phyloP scores from a whole-genome alignment of 2,888 invertebrate genomes.

The Hoplodrina ambigua region DNA sequence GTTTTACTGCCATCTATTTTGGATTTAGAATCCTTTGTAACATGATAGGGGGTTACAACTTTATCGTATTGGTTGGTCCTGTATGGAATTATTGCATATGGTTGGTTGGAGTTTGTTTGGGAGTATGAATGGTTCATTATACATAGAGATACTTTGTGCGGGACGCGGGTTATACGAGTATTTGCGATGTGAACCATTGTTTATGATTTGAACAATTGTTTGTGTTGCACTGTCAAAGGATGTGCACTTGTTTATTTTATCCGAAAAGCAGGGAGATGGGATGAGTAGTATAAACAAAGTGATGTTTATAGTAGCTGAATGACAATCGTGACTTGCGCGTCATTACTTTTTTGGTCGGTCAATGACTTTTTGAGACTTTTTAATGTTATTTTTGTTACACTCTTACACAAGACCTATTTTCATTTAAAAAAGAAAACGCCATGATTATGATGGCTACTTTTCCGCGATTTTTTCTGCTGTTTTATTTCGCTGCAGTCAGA shows the following conservation, averaged over 20 bases:
- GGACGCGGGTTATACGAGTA: constrained; percentile 85
- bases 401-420: too few relatives aligned
- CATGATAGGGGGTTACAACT: constrained; percentile 79
- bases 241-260: constrained; percentile 88
- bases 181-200: constrained; percentile 90
- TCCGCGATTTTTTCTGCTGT: too few relatives aligned
- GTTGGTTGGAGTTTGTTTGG: constrained; percentile 90
- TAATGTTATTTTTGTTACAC: constrained; percentile 20
- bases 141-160: constrained; percentile 86
- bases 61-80: constrained; percentile 71
- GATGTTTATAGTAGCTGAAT: constrained; percentile 63
- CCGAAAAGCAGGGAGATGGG: constrained; percentile 73
- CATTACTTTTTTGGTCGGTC: constrained; percentile 41
- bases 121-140: constrained; percentile 90
- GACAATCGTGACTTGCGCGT: constrained; percentile 51
- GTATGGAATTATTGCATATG: constrained; percentile 90
- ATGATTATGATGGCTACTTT: too few relatives aligned
- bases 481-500: too few relatives aligned
- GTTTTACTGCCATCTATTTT: constrained; percentile 87
- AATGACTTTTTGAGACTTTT: constrained; percentile 10
- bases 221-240: constrained; percentile 89
- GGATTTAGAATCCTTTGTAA: constrained; percentile 85
- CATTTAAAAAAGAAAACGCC: too few relatives aligned
- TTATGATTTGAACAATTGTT: constrained; percentile 90
- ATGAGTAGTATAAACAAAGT: constrained; percentile 77